A percentile compares a stretch with the other conserved stretches of the same genome.
phyloP scores from a whole-genome alignment of 2,113 vertebrate genomes.

The Euleptes europaea region DNA sequence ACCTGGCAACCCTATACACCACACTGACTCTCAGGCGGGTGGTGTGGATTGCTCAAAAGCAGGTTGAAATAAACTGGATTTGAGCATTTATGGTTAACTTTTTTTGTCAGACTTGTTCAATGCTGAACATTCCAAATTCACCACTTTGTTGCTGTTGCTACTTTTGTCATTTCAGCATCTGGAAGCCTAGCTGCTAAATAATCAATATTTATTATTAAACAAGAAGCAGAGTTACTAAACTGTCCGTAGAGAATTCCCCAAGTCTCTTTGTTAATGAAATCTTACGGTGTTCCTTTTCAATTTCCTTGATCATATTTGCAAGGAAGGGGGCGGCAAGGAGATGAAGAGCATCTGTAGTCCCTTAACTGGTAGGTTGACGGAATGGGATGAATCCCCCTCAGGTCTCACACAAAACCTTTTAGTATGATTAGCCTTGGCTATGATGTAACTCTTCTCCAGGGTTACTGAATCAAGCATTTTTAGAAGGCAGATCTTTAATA shows the following conservation, averaged over 20 bases:
- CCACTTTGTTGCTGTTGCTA: conserved; percentile 20
- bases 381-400: background rate
- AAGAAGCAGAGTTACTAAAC: conserved; percentile 30
- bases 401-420: background rate
- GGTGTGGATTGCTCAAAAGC: background rate
- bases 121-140: background rate
- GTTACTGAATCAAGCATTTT: background rate
- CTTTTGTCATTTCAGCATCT: conserved; percentile 51
- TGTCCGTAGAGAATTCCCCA: conserved; percentile 29
- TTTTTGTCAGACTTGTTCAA: background rate
- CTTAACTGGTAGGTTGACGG: background rate
- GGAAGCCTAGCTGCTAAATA: conserved; percentile 48
- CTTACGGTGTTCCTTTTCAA: background rate
- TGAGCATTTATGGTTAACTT: background rate
- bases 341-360: conserved; percentile 6
- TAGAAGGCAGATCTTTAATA: background rate
- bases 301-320: background rate
- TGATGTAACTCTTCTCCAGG: background rate
- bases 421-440: background rate
- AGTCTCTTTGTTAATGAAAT: conserved; percentile 37
- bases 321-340: background rate
- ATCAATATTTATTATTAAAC: conserved; percentile 56
- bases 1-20: too few species aligned
- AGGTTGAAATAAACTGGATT: background rate
- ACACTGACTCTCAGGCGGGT: background rate